phyloP scores from a whole-genome alignment of 1,140 invertebrate genomes.

The Anastrepha obliqua region DNA sequence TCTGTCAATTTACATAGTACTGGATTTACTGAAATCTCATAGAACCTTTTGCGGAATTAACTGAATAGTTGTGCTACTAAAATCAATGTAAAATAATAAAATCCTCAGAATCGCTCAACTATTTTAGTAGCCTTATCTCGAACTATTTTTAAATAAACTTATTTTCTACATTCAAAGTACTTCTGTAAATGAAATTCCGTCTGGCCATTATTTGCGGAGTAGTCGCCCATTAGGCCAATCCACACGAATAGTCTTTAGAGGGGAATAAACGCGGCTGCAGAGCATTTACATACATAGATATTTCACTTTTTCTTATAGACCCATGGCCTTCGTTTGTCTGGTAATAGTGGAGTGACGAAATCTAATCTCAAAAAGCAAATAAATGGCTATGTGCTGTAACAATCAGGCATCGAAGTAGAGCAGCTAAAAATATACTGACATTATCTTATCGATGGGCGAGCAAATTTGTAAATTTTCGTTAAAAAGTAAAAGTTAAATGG shows the following conservation, averaged over 20 bases:
- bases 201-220: neutral
- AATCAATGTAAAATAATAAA: neutral
- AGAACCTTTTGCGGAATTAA: too few species aligned
- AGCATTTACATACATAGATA: neutral
- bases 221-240: neutral
- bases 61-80: too few species aligned
- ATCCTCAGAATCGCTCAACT: neutral
- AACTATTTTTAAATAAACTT: neutral
- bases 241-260: neutral
- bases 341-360: neutral
- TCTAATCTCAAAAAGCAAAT: neutral
- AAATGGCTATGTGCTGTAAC: neutral
- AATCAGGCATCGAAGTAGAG: neutral
- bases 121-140: neutral
- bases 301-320: neutral
- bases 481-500: neutral
- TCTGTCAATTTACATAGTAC: too few species aligned
- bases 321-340: neutral
- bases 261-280: neutral
- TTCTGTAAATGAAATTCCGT: neutral
- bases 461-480: neutral
- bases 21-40: too few species aligned
- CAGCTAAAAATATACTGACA: conserved; percentile 11
- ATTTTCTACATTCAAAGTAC: neutral
- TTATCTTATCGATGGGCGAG: neutral